These are phyloP conservation scores for Drosophila carrolli DNA, from an alignment of 1,140 invertebrate species.

Conservation along the genomic window DNA sequence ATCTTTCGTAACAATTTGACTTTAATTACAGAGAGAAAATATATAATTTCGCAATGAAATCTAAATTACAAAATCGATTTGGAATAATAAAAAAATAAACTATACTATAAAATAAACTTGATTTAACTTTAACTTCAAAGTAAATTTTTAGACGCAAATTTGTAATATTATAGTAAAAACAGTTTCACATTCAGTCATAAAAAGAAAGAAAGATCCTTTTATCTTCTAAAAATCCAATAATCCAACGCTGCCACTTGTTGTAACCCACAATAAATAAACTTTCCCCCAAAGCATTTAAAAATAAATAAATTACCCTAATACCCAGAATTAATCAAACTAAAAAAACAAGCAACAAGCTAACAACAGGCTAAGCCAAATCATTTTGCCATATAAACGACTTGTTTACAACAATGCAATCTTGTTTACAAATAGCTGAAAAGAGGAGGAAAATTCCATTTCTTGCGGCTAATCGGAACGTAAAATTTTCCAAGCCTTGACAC, in stretches of 20 bases:
- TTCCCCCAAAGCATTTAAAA: conserved; percentile 57
- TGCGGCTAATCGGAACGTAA: conserved; percentile 53
- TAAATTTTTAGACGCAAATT: no score
- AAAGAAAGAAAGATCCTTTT: conserved; percentile 17
- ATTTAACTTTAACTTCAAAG: no score
- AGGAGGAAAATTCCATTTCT: conserved; percentile 58
- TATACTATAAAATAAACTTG: no score
- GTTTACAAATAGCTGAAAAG: conserved; percentile 70
- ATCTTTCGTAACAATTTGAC: background rate
- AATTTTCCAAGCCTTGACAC: conserved; percentile 79
- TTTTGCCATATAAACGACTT: conserved; percentile 65
- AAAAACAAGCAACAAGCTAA: conserved; percentile 39
- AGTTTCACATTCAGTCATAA: no score
- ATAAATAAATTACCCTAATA: conserved; percentile 77
- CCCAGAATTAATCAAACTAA: conserved; percentile 68
- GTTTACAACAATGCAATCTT: conserved; percentile 74
- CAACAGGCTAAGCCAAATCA: conserved; percentile 30
- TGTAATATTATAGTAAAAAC: no score
- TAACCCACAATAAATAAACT: conserved; percentile 22
- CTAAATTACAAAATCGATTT: no score
- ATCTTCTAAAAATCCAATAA: conserved; percentile 2
- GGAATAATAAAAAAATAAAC: no score
- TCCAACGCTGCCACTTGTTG: conserved; percentile 3
- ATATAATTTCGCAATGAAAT: no score
- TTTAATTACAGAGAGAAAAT: background rate